Evolutionary conservation across 1,140 invertebrate species (phyloP), one percentile per base, ranked within the genome.

Genomic region (Daktulosphaira vitifoliae): DNA sequence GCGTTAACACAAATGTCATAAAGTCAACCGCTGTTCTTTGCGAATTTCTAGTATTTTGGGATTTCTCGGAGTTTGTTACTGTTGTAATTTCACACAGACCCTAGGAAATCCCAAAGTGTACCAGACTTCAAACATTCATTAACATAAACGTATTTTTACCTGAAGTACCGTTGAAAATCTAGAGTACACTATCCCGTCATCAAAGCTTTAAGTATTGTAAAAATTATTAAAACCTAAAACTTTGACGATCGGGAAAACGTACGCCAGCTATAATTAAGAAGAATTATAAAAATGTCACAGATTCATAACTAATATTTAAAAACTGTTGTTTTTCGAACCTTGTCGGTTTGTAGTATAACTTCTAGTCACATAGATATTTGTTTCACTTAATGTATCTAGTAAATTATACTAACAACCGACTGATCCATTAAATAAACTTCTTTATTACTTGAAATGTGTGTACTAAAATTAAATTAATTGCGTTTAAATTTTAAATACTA

Each of bases 151-250:
- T n/a, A n/a, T n/a, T n/a, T 11, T 33, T 6, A 6, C 29, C 5
- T 33, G 15, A 4, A 42, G 4, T 15, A 42, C n/a, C 39, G 39
- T 33, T 11, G 52, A 42, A n/a, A 25, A 0, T 18, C 52, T 5
- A n/a, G 13, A 18, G 52, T 15, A 56, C 37, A 39, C 8, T 56
- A 23, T 56, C 37, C 52, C 37, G 18, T 56, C 52, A 56, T 56
- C 52, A 56, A 42, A 56, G 52, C 37, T 56, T 56, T 56, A 53
- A 56, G 52, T 56, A 22, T 22, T 48, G 4, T 42, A 42, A 5
- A 33, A 33, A 6, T 6, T 33, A 6, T 33, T 33, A 42, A 29
- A 29, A 56, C 37, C 37, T 42, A 56, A 56, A 25, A 42, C 52
- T 22, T 23, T 42, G 52, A 56, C 39, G 52, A 56, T 1, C 37